Percentiles rank a stretch among this genome's conserved stretches.
These are phyloP conservation scores for Zaprionus bogoriensis DNA, from an alignment of 2,888 invertebrate species.

Conservation along the genomic window DNA sequence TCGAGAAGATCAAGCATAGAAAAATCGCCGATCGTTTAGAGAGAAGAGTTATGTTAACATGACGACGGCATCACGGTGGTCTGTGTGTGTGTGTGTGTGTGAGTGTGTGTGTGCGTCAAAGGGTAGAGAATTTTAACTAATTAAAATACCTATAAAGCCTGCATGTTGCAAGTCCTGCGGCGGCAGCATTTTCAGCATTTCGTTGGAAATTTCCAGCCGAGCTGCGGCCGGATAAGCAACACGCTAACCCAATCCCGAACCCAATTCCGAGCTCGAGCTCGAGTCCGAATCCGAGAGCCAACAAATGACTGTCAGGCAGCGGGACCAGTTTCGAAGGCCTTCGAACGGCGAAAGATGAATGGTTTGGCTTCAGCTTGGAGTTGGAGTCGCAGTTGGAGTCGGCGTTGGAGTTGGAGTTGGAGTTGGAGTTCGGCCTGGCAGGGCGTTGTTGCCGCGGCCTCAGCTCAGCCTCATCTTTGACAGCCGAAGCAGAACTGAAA, in stretches of 20 bases:
- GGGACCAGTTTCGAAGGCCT: slow-evolving; percentile 68
- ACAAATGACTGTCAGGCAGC: slow-evolving; percentile 56
- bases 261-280: slow-evolving; percentile 11
- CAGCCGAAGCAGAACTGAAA: slow-evolving; percentile 58
- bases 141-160: slow-evolving; percentile 72
- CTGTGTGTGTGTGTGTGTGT: slow-evolving; percentile 13
- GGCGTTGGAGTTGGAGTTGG: slow-evolving; percentile 3
- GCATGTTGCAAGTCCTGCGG: slow-evolving; percentile 67
- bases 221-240: slow-evolving; percentile 67
- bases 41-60: slow-evolving; percentile 53
- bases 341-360: slow-evolving; percentile 76
- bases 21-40: slow-evolving; percentile 43
- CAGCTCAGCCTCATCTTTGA: slow-evolving; percentile 46
- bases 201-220: slow-evolving; percentile 65
- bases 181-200: slow-evolving; percentile 67
- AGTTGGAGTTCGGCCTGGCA: slow-evolving; percentile 2
- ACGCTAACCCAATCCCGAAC: slow-evolving; percentile 60
- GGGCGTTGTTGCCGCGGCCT: slow-evolving; percentile 37
- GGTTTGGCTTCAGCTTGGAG: slow-evolving; percentile 34
- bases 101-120: slow-evolving; percentile 9
- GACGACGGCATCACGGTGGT: slow-evolving; percentile 48
- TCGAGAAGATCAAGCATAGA: slow-evolving; percentile 31
- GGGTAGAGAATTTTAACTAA: slow-evolving; percentile 60
- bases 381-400: slow-evolving; percentile 3
- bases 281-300: slow-evolving; percentile 18